Percentiles rank a stretch among this genome's conserved stretches.
These are phyloP conservation scores for Boulengerochromis microlepis DNA, from an alignment of 2,113 vertebrate genomes.

Conservation along the genomic window DNA sequence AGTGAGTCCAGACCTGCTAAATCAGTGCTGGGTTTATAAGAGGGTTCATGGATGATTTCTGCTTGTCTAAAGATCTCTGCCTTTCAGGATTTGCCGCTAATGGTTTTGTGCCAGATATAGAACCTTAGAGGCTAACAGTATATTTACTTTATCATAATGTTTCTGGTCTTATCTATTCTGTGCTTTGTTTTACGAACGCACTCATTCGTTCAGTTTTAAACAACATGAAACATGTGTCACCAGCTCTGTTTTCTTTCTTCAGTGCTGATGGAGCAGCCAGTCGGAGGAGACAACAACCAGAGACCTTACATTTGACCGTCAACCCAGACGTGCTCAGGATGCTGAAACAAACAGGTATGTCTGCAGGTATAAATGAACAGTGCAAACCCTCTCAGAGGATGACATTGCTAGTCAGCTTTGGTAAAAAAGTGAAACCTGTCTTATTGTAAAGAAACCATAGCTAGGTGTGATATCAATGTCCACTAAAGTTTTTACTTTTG, in stretches of 20 bases:
- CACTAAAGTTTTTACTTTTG: rapidly evolving
- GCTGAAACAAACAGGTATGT: slow-evolving; percentile 49
- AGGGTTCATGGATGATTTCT: background rate
- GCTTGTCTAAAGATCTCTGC: background rate
- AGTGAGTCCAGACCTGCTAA: background rate
- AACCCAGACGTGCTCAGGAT: slow-evolving; percentile 27
- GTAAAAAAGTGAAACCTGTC: background rate
- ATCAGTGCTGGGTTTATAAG: background rate
- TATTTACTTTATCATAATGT: background rate
- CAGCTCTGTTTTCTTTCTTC: background rate
- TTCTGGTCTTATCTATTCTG: background rate
- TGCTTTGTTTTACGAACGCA: background rate
- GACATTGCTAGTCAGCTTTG: background rate
- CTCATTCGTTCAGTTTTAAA: background rate
- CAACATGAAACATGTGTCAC: background rate
- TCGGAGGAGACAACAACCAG: background rate
- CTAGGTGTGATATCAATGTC: background rate
- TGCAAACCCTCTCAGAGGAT: background rate
- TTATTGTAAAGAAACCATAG: background rate
- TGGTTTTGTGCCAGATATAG: background rate
- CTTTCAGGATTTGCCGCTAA: background rate
- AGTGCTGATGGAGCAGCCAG: slow-evolving; percentile 9
- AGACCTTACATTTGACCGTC: background rate
- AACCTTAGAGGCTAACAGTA: background rate
- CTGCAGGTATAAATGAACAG: background rate